Percentiles rank a stretch among this genome's conserved stretches.
phyloP scores from a whole-genome alignment of 2,888 invertebrate genomes.

The Scaptomyza caliginosa region DNA sequence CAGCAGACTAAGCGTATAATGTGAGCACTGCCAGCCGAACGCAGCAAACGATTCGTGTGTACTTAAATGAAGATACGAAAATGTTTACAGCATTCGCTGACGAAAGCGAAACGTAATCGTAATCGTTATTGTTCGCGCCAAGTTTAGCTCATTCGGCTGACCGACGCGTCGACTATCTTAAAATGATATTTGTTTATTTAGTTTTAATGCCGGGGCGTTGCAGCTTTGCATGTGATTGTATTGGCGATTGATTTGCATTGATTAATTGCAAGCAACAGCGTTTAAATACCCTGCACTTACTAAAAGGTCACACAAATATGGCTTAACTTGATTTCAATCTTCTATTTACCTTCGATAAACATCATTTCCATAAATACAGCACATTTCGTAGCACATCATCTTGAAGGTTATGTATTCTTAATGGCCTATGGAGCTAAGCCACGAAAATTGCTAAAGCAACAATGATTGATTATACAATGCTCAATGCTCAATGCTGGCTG shows the following conservation, averaged over 20 bases:
- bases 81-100: conserved; percentile 2
- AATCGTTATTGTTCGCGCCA: neutral
- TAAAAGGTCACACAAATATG: too few species aligned
- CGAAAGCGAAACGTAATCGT: conserved; percentile 11
- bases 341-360: neutral
- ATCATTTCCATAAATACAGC: conserved; percentile 1
- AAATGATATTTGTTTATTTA: neutral
- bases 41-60: conserved; percentile 25
- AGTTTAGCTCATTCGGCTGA: conserved; percentile 16
- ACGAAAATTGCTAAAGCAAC: conserved; percentile 18
- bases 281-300: neutral
- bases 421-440: conserved; percentile 4
- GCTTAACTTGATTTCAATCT: too few species aligned
- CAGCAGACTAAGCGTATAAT: conserved; percentile 9
- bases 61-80: conserved; percentile 16
- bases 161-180: conserved; percentile 1
- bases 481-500: conserved; percentile 27
- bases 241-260: conserved; percentile 33
- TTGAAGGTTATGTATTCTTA: neutral
- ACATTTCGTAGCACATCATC: conserved; percentile 11
- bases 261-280: conserved; percentile 6
- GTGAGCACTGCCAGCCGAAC: neutral
- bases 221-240: neutral
- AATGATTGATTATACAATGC: conserved; percentile 42
- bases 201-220: neutral